Evolutionary conservation across 2,113 vertebrate genomes (phyloP).

Genomic region (Cyprinodon brontotheroides): DNA sequence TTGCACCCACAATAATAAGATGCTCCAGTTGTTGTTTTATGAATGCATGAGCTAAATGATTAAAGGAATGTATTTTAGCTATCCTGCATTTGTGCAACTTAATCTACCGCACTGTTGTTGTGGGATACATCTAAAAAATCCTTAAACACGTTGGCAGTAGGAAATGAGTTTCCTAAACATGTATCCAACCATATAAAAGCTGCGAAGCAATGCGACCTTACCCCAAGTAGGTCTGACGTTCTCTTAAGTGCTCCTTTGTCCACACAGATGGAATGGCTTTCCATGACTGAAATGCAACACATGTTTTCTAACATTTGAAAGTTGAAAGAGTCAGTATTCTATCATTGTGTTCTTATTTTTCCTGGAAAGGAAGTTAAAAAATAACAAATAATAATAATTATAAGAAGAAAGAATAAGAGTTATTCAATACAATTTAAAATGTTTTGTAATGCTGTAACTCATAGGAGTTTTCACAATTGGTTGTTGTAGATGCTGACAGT

Average conservation of each 20-base stretch:
- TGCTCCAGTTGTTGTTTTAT: too few relatives aligned
- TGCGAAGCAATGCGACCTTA: constrained; percentile 51
- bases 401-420: too few relatives aligned
- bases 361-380: too few relatives aligned
- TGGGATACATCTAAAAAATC: not conserved
- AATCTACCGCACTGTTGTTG: not conserved
- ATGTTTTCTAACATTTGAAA: not conserved
- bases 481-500: not conserved
- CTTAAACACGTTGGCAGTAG: not conserved
- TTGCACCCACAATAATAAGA: too few relatives aligned
- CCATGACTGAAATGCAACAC: constrained; percentile 84
- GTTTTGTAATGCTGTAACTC: too few relatives aligned
- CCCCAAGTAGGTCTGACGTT: constrained; percentile 88
- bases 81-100: not conserved
- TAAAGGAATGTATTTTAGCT: not conserved
- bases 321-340: not conserved
- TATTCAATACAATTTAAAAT: too few relatives aligned
- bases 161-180: too few relatives aligned
- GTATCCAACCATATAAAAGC: too few relatives aligned
- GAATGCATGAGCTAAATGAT: not conserved
- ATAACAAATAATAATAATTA: too few relatives aligned
- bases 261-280: constrained; percentile 85
- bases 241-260: constrained; percentile 84
- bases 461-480: too few relatives aligned
- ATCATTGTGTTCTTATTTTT: too few relatives aligned